Base-by-base conservation (phyloP, 2,888 invertebrate genomes). In the Meiosimyza platycephala region DNA sequence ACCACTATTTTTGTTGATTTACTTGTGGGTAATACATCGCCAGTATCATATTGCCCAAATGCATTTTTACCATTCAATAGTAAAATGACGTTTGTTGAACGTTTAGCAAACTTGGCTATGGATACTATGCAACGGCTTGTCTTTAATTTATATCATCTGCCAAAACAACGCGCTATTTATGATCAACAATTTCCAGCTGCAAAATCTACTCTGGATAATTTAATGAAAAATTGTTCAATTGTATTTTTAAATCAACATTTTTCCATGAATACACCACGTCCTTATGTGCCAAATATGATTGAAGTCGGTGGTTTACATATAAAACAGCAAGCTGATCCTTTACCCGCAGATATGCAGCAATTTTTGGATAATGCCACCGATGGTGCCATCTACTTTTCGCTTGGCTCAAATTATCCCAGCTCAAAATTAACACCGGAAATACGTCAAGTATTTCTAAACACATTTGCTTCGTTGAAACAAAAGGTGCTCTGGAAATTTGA, bases 311-410 rank as follows among this genome's bases (percentile, higher is more conserved):
- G 82, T 7, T 75, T 83, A 72, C 81, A 82, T 64, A 75, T 83
- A 6, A 78, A 79, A 57, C 74, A 75, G 3, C 70, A 78, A 22
- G 33, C 66, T 2, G 76, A 77, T 6, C 78, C 79, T 47, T 67
- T 83, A 33, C 80, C 83, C 1, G 63, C 59, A 51, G 81, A 84
- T 69, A 77, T 86, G 47, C 77, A 85, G 74, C 74, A 78, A 48
- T 85, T 84, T 71, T 65, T 88, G 4, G 86, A 87, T 72, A 78
- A 78, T 3, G 83, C 87, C 6, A 79, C 76, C 51, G 77, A 87
- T 59, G 88, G 88, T 7, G 86, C 81, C 4, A 81, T 88, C 16
- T 84, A 85, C 71, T 87, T 88, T 76, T 84, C 87, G 9, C 79
- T 89, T 80, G 88, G 88, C n/a, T 80, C 82, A 16, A 81, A 80